A percentile compares a stretch with the other conserved stretches of the same genome.
Evolutionary conservation across 1,140 invertebrate genomes (phyloP).

Genomic region (Hylyphantes graminicola): DNA sequence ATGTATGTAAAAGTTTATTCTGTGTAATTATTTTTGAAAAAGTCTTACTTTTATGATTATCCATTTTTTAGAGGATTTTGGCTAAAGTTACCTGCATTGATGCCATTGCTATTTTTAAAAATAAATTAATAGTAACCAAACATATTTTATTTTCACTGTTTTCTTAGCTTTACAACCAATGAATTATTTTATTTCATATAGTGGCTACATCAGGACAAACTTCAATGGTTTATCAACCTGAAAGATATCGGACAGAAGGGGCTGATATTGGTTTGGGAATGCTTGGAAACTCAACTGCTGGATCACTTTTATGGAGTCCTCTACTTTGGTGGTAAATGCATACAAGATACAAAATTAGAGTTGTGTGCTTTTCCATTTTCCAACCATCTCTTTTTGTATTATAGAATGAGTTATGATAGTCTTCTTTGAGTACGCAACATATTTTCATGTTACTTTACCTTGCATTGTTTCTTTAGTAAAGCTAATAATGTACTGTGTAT

Average conservation of each 20-base stretch:
- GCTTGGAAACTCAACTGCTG: slow-evolving; percentile 63
- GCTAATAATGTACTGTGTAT: no score
- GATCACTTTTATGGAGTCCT: slow-evolving; percentile 64
- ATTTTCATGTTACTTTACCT: no score
- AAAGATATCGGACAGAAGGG: slow-evolving; percentile 56
- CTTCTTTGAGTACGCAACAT: no score
- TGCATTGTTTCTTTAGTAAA: no score
- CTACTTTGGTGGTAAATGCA: slow-evolving; percentile 62
- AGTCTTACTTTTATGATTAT: no score
- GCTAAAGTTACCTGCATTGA: neutral
- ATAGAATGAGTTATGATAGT: slow-evolving; percentile 2
- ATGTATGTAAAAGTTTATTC: neutral
- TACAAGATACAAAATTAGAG: neutral
- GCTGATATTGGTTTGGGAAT: slow-evolving; percentile 63
- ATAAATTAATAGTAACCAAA: neutral
- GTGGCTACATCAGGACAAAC: slow-evolving; percentile 50
- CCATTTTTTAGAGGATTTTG: neutral
- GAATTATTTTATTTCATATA: slow-evolving; percentile 4
- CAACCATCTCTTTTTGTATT: slow-evolving; percentile 22
- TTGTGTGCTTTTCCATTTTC: slow-evolving; percentile 18
- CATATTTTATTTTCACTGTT: neutral
- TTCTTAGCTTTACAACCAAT: neutral
- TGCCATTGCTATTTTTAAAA: neutral
- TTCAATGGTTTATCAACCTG: slow-evolving; percentile 41
- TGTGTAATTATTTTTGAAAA: neutral